Base-by-base conservation (phyloP, 2,113 vertebrate genomes). In the Chaetodon trifascialis region DNA sequence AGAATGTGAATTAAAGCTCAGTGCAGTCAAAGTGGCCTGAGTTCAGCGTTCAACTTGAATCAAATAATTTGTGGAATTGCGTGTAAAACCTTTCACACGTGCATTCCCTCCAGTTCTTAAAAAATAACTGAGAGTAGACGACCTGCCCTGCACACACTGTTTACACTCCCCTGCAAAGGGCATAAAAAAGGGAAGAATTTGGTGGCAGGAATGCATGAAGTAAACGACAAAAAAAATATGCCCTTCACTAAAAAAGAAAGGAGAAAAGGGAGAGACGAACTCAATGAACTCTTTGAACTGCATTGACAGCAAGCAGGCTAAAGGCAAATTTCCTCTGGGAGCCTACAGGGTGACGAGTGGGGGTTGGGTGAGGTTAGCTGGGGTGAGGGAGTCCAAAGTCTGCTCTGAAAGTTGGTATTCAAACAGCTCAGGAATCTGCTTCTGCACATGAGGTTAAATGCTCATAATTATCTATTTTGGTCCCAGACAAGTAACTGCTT, bases 321-420 rank as follows among this genome's bases (percentile, higher is more conserved):
- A 91, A 91, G 86, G 86, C 88, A 91, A 71, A 88, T 93, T 93
- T 94, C 92, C 91, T 93, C 85, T 89, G 91, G 91, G 91, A 92
- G 83, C 73, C 91, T 84, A 78, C 72, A 73, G 80, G 87, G 85
- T 74, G 74, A 68, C 56, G 73, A 76, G 80, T 92, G 92, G 94
- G 94, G 94, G 94, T 91, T 94, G 93, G 93, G 92, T 84, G 87
- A 63, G 93, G 94, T 94, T 89, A 93, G 80, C 83, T 91, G 55
- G 93, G 93, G 93, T 94, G 92, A 95, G 79, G 67, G 85, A 90
- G 86, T 89, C 74, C 85, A 89, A 89, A 86, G 79, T 88, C 87
- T 85, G 68, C 86, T 87, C 80, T 83, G 73, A 88, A 86, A 82
- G 82, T 81, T 88, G 84, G 82, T 84, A 73, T 88, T 92, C 80